Base-by-base conservation (phyloP, 2,888 invertebrate genomes). In the Tanypteryx hageni region DNA sequence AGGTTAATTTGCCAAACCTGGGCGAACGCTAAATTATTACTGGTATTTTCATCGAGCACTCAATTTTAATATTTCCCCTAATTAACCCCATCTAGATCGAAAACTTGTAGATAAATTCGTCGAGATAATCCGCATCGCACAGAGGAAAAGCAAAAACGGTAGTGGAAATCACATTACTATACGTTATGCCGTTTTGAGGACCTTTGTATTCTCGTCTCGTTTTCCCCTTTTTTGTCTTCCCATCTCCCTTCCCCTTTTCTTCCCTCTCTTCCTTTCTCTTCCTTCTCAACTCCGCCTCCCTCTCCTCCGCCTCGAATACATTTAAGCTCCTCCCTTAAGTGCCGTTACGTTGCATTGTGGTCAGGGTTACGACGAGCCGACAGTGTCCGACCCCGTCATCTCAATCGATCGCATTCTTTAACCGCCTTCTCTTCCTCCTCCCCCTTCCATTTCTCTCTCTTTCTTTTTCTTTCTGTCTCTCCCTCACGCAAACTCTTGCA, bases 301-400 rank as follows among this genome's bases (percentile, higher is more conserved):
- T 76, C 22, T 76, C 76, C 27, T 76, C 44, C 44, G 44, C 5
- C 44, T 5, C 44, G 44, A 44, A 44, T 44, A 44, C 44, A 44
- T 44, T 44, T 44, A 44, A 44, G 44, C 44, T 44, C 31, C 16
- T 83, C 83, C 89, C 89, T 64, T 68, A 89, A 89, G 89, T 89
- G 61, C 68, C 61, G 58, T 89, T 89, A 59, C 64, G 89, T 68
- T 89, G 68, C 89, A 89, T 89, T 44, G 89, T 64, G 89, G 89
- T 89, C 89, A 68, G 61, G 86, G 61, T 59, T 61, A 86, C 86
- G 89, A 89, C 86, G 27, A 44, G 8, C 61, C 31, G 18, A 31
- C 61, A 61, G 14, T 64, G 89, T 89, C 89, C 89, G 64, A 68
- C 61, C 18, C 89, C 13, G 18, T 89, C 89, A 89, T 89, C 68